Evolutionary conservation across 2,113 vertebrate species (phyloP), one percentile per base, ranked within the genome.

Genomic region (Sakesphorus luctuosus): DNA sequence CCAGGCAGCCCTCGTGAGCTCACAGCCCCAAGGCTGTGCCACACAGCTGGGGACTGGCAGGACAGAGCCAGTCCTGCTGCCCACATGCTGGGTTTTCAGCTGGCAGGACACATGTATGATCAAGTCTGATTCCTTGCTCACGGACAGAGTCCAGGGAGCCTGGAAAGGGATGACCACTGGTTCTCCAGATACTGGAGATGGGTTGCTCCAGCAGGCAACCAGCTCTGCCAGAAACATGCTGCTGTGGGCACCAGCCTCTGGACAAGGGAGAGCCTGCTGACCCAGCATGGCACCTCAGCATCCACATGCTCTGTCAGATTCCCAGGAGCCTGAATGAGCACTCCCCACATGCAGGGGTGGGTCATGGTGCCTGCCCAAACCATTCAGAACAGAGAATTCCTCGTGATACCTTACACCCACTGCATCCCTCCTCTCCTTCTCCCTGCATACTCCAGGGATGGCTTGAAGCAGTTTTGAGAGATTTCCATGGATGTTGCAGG

Each of bases 281-380:
- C 29, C 36, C 31, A 28, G n/a, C 26, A 36, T 1, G 5, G 31
- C 33, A 65, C 3, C 11, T 35, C 55, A 43, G 62, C 46, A 66
- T 20, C 28, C 38, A 61, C 0, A 0, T 11, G 65, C 46, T 93
- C 52, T 31, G 17, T n/a, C 2, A 2, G 3, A 14, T 9, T 62
- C 56, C 62, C 33, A 14, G 49, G 19, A 77, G 49, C 44, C 80
- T 7, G 18, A 83, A 58, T 2, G 7, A 77, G 46, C 8, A 4
- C n/a, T 25, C 46, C 40, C 35, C 20, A 16, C 0, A 0, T 1
- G 18, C 76, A 46, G 0, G 4, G 4, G 40, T 23, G 20, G 58
- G 31, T 53, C 0, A 0, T 0, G 1, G 20, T 26, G 33, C 33
- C 53, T 44, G 50, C 31, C 50, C 25, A 3, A 47, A 44, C 1